Percentiles rank a stretch among this genome's conserved stretches.
phyloP scores from a whole-genome alignment of 2,888 invertebrate genomes.

The Biston stratarius region DNA sequence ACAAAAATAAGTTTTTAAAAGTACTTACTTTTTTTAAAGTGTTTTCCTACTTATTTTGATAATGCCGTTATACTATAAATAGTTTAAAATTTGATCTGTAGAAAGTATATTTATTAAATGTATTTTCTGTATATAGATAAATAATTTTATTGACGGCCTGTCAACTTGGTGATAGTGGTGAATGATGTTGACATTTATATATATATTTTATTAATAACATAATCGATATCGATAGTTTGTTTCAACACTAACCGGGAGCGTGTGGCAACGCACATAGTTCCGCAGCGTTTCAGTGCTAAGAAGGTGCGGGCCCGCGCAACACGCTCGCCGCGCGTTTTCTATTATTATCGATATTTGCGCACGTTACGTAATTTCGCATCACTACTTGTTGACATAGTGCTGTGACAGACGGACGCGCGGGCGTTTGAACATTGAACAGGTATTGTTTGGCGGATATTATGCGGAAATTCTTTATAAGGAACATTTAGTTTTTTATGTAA shows the following conservation, averaged over 20 bases:
- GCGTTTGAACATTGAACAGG: slow-evolving; percentile 23
- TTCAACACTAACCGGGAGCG: slow-evolving; percentile 14
- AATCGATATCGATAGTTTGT: slow-evolving; percentile 12
- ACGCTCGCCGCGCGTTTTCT: slow-evolving; percentile 22
- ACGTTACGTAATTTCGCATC: slow-evolving; percentile 31
- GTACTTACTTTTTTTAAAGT: too few relatives aligned
- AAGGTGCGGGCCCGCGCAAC: slow-evolving; percentile 9
- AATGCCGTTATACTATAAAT: too few relatives aligned
- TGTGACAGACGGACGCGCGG: slow-evolving; percentile 26
- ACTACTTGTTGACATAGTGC: slow-evolving; percentile 31
- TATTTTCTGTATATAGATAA: too few relatives aligned
- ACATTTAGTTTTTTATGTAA: not conserved
- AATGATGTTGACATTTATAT: not conserved
- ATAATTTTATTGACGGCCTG: not conserved
- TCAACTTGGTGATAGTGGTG: too few relatives aligned
- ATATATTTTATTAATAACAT: not conserved
- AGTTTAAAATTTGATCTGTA: too few relatives aligned
- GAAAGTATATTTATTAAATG: too few relatives aligned
- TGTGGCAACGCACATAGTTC: not conserved
- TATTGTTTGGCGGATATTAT: slow-evolving; percentile 9
- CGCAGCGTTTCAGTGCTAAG: slow-evolving; percentile 22
- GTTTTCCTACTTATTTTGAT: too few relatives aligned
- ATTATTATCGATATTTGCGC: slow-evolving; percentile 25
- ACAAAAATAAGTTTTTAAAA: too few relatives aligned
- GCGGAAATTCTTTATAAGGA: not conserved